Evolutionary conservation across 2,888 invertebrate species (phyloP), one percentile per base, ranked within the genome.

Genomic region (Synergus itoensis): DNA sequence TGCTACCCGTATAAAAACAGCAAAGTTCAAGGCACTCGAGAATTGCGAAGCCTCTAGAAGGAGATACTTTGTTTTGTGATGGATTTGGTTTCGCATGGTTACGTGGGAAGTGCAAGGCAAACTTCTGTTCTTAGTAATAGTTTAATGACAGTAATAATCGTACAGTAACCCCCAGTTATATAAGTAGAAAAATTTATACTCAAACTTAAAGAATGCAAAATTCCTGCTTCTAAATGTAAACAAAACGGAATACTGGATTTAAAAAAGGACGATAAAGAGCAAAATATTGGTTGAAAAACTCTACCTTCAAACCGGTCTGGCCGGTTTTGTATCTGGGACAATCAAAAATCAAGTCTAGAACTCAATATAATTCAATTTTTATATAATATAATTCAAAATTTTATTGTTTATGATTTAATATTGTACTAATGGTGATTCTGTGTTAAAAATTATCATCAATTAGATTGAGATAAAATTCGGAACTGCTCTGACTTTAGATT

Each of bases 211-310:
- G 4, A 53, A 8, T n/a, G 2, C 9, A 9, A n/a, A 53, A n/a
- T 53, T 57, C 9, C 9, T 9, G 18, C 8, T 57, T 1, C n/a
- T 57, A 18, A 9, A 53, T 36, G 4, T 36, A 11, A 9, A 57
- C 57, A 57, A 57, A 57, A 57, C n/a, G 4, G 8, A 57, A 57
- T 4, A 3, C 1, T 57, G 3, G 53, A 9, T 57, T 8, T 1
- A 18, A 18, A 16, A 18, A 9, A 9, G 57, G 8, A 9, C 7
- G 28, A n/a, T 36, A 12, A 57, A 73, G n/a, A 53, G 3, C 16
- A 73, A 62, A 62, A 73, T 40, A 73, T n/a, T 53, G 73, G 36
- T 57, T 11, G n/a, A 36, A 18, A 73, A 73, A n/a, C 41, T 41
- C 36, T n/a, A 57, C 48, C 28, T 48, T 4, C 11, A 1, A 73